phyloP scores from a whole-genome alignment of 2,888 invertebrate species.

The Sarcophaga rosellei region DNA sequence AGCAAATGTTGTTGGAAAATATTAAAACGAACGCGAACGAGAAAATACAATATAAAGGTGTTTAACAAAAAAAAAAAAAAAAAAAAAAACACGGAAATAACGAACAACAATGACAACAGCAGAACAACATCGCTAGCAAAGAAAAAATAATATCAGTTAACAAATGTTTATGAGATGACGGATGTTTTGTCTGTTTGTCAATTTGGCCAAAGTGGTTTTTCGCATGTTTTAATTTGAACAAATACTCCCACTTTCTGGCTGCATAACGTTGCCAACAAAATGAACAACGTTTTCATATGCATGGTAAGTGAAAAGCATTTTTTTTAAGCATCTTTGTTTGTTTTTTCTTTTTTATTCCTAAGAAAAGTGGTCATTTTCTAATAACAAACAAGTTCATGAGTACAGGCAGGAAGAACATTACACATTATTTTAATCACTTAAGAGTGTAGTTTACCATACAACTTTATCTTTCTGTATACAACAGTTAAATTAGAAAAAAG shows the following conservation, averaged over 20 bases:
- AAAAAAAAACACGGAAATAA: slow-evolving; percentile 29
- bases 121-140: background rate
- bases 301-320: background rate
- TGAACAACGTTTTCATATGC: slow-evolving; percentile 52
- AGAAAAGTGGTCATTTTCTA: slow-evolving; percentile 52
- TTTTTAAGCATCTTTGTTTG: too few relatives aligned
- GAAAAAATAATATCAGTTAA: slow-evolving; percentile 22
- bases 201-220: slow-evolving; percentile 81
- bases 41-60: slow-evolving; percentile 40
- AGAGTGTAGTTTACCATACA: slow-evolving; percentile 64
- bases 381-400: background rate
- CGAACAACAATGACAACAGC: slow-evolving; percentile 29
- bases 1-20: slow-evolving; percentile 36
- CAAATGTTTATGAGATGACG: slow-evolving; percentile 50
- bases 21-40: background rate
- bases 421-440: slow-evolving; percentile 77
- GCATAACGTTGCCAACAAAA: slow-evolving; percentile 39
- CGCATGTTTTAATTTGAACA: slow-evolving; percentile 79
- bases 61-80: slow-evolving; percentile 56
- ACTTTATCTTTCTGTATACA: slow-evolving; percentile 68
- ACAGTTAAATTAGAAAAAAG: background rate
- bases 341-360: background rate
- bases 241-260: slow-evolving; percentile 25
- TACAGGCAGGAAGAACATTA: slow-evolving; percentile 18
- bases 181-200: slow-evolving; percentile 73